These are phyloP conservation scores for Drosophila putrida DNA, from an alignment of 2,888 invertebrate species.

Conservation along the genomic window DNA sequence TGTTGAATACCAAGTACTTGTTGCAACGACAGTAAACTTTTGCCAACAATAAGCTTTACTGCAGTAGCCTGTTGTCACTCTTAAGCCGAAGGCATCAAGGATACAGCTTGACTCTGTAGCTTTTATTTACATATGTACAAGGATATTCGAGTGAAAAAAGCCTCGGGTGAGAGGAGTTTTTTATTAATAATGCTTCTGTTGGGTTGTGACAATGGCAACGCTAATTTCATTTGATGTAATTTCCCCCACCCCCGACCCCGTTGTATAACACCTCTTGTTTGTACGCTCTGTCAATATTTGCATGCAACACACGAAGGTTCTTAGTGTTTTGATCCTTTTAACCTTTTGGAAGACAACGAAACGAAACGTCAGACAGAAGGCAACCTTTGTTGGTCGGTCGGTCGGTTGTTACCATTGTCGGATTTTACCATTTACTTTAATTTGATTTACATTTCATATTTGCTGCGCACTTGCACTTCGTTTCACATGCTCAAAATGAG, in stretches of 20 bases:
- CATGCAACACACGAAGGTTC: constrained; percentile 38
- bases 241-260: neutral
- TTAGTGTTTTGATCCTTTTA: constrained; percentile 44
- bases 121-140: constrained; percentile 17
- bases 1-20: neutral
- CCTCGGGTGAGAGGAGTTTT: neutral
- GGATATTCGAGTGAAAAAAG: neutral
- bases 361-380: neutral
- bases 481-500: constrained; percentile 8
- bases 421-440: constrained; percentile 49
- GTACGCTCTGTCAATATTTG: constrained; percentile 61
- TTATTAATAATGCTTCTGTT: constrained; percentile 38
- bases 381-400: neutral
- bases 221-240: constrained; percentile 53
- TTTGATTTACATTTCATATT: constrained; percentile 38
- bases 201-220: constrained; percentile 41
- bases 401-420: constrained; percentile 14
- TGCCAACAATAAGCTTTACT: constrained; percentile 23
- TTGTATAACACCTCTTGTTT: constrained; percentile 30
- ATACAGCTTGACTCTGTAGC: neutral
- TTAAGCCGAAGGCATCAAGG: constrained; percentile 3
- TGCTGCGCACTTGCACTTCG: constrained; percentile 28
- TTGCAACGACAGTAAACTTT: constrained; percentile 1
- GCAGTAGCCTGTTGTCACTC: constrained; percentile 18
- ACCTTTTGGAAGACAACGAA: constrained; percentile 25